Base-by-base conservation (phyloP, 2,797 vertebrate species). In the Brotula barbata region DNA sequence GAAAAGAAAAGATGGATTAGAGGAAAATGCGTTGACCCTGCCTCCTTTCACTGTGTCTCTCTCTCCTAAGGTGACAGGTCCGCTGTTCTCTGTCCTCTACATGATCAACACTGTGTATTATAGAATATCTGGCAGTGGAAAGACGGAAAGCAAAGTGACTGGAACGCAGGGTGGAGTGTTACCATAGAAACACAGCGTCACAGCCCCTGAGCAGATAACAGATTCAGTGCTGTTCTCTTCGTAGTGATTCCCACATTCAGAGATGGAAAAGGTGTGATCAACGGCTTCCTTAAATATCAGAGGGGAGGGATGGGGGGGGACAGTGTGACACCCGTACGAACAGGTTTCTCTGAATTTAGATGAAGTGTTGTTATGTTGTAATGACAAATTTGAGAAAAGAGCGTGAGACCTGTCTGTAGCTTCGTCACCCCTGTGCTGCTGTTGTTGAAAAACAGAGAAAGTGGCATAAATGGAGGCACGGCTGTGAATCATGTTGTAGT, bases 131-230 rank as follows among this genome's bases (percentile, higher is more conserved):
- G 72, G 60, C 58, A 74, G 50, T 19, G 60, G 58, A 70, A 58
- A 73, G 85, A 84, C 78, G 78, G 64, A 73, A 73, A 72, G 65
- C 71, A 73, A 80, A 87, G 81, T 75, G 77, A 86, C 78, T 81
- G 73, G 77, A 88, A 81, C 75, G 62, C 67, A 41, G 77, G 85
- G 85, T 80, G 81, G 80, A 81, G 85, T 64, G 90, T 92, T 90
- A 82, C 86, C 87, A 90, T 91, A 82, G 90, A 87, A 85, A 92
- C 77, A 16, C 71, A 70, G 74, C 82, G 65, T 90, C 87, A 86
- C 81, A 77, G 85, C 83, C 81, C 71, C 68, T 52, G 61, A 82
- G 86, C 85, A 81, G 85, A 89, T 89, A 88, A 82, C 82, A 78
- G 83, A 85, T 90, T 86, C 71, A 43, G 80, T 68, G 81, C 78